Evolutionary conservation across 2,113 vertebrate genomes (phyloP), one percentile per base, ranked within the genome.

Genomic region (Psephotus haematonotus): DNA sequence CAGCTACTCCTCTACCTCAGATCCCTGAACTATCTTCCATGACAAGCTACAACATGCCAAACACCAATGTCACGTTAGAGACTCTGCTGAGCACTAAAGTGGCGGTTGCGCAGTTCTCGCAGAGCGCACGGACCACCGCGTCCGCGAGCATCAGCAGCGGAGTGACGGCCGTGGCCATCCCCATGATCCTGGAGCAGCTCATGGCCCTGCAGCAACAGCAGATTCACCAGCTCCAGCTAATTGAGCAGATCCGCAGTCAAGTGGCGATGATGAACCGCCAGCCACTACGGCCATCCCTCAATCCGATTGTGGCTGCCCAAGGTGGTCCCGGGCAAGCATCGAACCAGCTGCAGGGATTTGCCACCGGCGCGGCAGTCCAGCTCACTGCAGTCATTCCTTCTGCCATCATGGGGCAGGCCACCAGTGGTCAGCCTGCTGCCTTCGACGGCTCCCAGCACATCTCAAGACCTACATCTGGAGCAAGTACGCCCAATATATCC

Each of bases 121-220:
- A 99, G 97, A 98, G 96, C 2, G 82, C 99, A 2, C 97, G 98
- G 47, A 98, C 97, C 6, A 95, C 98, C 0, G 97, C 98, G 25
- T 96, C 97, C 0, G 63, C 97, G 0, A 97, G 96, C 62, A 23
- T 97, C 15, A 88, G 94, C 13, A 90, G 97, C 4, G 98, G 98
- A 35, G 98, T 98, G 82, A 98, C 98, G 7, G 98, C 99, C 2
- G 98, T 99, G 98, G 99, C 99, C 78, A 98, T 99, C 78, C 99
- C 99, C 62, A 98, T 99, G 98, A 99, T 99, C 92, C 98, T 99
- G 91, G 99, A 99, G 96, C 99, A 99, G 97, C 98, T 99, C 72
- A 98, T 99, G 99, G 99, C 99, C 22, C 97, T 99, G 64, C 99
- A 99, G 96, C 99, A 99, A 96, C 99, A 99, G 95, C 99, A 99